Conservation (phyloP, 2,113 vertebrate species). For the Rhabdomys dilectus region DNA sequence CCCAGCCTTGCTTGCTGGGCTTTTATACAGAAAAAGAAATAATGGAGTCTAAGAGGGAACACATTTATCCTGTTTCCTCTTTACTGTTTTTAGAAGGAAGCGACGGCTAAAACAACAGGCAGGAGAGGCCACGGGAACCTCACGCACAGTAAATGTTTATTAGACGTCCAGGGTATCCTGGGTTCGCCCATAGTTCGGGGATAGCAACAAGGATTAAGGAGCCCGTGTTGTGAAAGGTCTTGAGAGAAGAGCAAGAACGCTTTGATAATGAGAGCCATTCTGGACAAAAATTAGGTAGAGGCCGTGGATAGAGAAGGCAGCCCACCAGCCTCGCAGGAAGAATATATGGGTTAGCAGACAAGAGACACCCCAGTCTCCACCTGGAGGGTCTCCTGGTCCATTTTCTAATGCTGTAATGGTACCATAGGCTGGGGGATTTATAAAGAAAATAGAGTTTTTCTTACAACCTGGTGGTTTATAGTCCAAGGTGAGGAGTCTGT, state of each 20-base stretch:
- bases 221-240: neutral
- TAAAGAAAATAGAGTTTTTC: neutral
- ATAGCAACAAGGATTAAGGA: neutral
- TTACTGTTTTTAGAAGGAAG: conserved; percentile 41
- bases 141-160: neutral
- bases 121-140: neutral
- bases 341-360: neutral
- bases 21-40: conserved; percentile 39
- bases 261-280: neutral
- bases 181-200: neutral
- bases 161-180: neutral
- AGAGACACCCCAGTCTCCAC: neutral
- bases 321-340: neutral
- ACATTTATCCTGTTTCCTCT: conserved; percentile 2
- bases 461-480: neutral
- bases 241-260: neutral
- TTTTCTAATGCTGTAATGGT: neutral
- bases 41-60: neutral
- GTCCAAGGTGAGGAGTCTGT: neutral
- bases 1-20: neutral
- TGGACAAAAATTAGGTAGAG: neutral
- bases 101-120: conserved; percentile 5
- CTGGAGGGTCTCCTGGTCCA: neutral
- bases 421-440: neutral
- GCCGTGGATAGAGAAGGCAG: neutral